Evolutionary conservation across 2,888 invertebrate species (phyloP).

Genomic region (Eupeodes luniger): DNA sequence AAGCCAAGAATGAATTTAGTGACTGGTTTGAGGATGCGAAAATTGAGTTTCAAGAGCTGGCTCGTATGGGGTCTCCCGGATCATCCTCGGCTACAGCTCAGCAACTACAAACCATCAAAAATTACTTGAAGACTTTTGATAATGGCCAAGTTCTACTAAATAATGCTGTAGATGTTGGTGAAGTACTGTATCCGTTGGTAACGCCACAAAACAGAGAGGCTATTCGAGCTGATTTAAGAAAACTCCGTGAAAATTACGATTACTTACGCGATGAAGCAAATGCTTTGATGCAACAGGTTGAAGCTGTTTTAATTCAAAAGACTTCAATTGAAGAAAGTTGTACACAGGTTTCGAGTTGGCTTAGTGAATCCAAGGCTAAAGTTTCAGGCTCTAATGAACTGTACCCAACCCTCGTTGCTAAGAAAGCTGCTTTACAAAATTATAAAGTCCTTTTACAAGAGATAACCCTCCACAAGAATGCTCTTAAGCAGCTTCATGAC

Average conservation of each 20-base stretch:
- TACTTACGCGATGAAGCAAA: conserved; percentile 93
- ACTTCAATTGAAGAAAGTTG: conserved; percentile 97
- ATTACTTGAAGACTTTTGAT: conserved; percentile 87
- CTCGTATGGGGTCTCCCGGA: conserved; percentile 89
- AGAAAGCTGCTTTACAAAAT: conserved; percentile 93
- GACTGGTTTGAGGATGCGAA: conserved; percentile 92
- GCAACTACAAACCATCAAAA: conserved; percentile 90
- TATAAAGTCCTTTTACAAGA: conserved; percentile 93
- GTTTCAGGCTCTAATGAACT: conserved; percentile 89
- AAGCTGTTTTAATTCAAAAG: conserved; percentile 94
- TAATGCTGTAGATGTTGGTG: conserved; percentile 93
- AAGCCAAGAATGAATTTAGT: conserved; percentile 89
- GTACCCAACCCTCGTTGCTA: conserved; percentile 93
- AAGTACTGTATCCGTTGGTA: conserved; percentile 93
- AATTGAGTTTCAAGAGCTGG: conserved; percentile 89
- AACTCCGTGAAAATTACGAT: conserved; percentile 93
- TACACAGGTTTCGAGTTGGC: conserved; percentile 94
- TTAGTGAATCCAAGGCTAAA: conserved; percentile 91
- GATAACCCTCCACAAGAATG: conserved; percentile 92
- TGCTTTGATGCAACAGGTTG: conserved; percentile 93
- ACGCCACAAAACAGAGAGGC: conserved; percentile 94
- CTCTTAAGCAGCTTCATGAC: conserved; percentile 92
- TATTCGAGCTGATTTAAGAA: conserved; percentile 92
- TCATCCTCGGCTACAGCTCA: conserved; percentile 89
- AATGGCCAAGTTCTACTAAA: conserved; percentile 91